These are phyloP conservation scores for Galaxea fascicularis DNA, from an alignment of 92 coral and sea anemone species.

Conservation along the genomic window DNA sequence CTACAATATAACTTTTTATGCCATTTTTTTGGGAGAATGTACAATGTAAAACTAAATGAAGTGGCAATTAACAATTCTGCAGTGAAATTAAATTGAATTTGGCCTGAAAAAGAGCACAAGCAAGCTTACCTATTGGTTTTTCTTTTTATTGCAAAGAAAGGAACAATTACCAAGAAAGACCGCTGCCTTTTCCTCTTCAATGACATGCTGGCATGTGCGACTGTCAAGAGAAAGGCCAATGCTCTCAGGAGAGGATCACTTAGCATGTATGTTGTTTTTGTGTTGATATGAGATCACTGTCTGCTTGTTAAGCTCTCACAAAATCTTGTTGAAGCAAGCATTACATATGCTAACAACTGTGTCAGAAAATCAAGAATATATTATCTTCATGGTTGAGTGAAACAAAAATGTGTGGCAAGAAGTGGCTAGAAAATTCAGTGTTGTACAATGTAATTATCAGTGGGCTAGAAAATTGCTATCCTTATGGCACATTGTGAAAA, in stretches of 20 bases:
- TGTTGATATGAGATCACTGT: background rate
- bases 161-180: slow-evolving; percentile 93
- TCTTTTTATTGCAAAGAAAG: slow-evolving; percentile 72
- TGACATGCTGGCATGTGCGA: slow-evolving; percentile 92
- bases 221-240: slow-evolving; percentile 88
- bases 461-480: no score
- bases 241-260: slow-evolving; percentile 95
- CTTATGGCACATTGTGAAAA: no score
- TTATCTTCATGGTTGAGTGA: no score
- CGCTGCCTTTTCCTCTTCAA: slow-evolving; percentile 94
- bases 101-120: background rate
- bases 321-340: background rate
- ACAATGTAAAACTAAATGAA: no score
- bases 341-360: background rate
- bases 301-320: background rate
- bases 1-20: no score
- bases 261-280: slow-evolving; percentile 80
- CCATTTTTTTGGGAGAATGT: no score
- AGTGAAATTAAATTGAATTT: no score
- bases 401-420: no score
- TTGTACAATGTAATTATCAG: no score
- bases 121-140: background rate
- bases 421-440: no score
- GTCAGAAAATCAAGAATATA: background rate
- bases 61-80: no score